Base-by-base conservation (phyloP, 2,888 invertebrate genomes). In the Drosophila pegasa region DNA sequence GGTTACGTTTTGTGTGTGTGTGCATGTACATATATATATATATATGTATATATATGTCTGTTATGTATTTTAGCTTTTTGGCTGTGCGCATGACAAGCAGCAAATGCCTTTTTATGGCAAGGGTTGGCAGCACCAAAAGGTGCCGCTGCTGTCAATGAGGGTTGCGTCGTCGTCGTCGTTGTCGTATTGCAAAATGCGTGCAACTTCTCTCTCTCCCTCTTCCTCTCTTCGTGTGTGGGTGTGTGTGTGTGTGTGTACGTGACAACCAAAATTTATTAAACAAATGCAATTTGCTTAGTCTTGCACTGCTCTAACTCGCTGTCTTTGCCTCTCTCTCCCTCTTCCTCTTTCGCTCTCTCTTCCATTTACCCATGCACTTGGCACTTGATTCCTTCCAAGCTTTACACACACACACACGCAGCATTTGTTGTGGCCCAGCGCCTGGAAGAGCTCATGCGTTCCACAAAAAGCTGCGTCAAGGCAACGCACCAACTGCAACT, bases 51-150 rank as follows among this genome's bases (percentile, higher is more conserved):
- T 14, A 9, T 59, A 20, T 48, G 62, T 43, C 48, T 67, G 50
- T 58, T 65, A 69, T 84, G 70, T 80, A 79, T 75, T 76, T 69
- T 43, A 47, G 65, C 59, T 74, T 60, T 61, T 60, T 57, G 9
- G 45, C 57, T 68, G 59, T 88, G 82, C 82, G 82, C 82, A 82
- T 82, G 82, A 60, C 72, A 52, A 56, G 60, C 31, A 31, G 63
- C 48, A 48, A 64, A 63, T 78, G 75, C 63, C 75, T 87, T 73
- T 78, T 71, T 72, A 71, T 63, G 72, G 83, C 83, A 88, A 88
- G 88, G 87, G 88, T 88, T 88, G 87, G 65, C 88, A 79, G 65
- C 41, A 52, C 41, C n/a, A 18, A 71, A 65, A 77, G 57, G 51
- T 71, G 64, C 58, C 37, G 59, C 58, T 43, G 40, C 66, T 54